Percentiles rank a stretch among this genome's conserved stretches.
Conservation (phyloP, 2,113 vertebrate genomes). For the Coreoperca whiteheadi region DNA sequence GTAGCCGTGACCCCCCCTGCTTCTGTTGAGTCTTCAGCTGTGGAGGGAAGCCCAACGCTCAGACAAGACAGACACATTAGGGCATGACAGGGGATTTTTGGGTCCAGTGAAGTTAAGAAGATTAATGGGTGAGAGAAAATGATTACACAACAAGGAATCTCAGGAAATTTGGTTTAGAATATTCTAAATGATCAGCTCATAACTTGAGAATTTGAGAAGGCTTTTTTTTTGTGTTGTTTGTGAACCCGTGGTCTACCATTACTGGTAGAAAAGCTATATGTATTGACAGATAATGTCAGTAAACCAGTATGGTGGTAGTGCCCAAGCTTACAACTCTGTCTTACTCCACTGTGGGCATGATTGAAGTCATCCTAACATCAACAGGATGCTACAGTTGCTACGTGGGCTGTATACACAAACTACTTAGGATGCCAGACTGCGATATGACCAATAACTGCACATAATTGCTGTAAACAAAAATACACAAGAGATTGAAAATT, state of each 20-base stretch:
- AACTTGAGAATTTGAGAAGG: neutral
- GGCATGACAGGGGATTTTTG: slow-evolving; percentile 26
- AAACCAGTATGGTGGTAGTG: slow-evolving; percentile 4
- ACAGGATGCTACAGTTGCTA: slow-evolving; percentile 80
- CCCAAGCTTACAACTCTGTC: slow-evolving; percentile 19
- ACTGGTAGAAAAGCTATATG: neutral
- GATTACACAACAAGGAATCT: neutral
- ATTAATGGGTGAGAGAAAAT: neutral
- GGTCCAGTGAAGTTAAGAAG: slow-evolving; percentile 18
- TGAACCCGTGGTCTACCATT: neutral
- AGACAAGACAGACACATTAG: slow-evolving; percentile 56
- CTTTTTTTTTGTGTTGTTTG: neutral
- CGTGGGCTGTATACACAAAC: slow-evolving; percentile 71
- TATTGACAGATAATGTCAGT: slow-evolving; percentile 22
- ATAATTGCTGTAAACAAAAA: slow-evolving; percentile 79
- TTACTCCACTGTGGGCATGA: slow-evolving; percentile 55
- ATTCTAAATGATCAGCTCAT: neutral
- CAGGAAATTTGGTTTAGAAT: neutral
- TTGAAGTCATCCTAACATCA: slow-evolving; percentile 77
- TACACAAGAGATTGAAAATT: slow-evolving; percentile 66
- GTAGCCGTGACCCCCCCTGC: slow-evolving; percentile 63
- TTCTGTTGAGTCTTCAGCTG: slow-evolving; percentile 78
- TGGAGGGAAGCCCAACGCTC: slow-evolving; percentile 47
- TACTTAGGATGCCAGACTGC: slow-evolving; percentile 76
- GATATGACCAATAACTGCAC: slow-evolving; percentile 78